phyloP scores from a whole-genome alignment of 2,113 vertebrate species.

The Cynopterus brachyotis region DNA sequence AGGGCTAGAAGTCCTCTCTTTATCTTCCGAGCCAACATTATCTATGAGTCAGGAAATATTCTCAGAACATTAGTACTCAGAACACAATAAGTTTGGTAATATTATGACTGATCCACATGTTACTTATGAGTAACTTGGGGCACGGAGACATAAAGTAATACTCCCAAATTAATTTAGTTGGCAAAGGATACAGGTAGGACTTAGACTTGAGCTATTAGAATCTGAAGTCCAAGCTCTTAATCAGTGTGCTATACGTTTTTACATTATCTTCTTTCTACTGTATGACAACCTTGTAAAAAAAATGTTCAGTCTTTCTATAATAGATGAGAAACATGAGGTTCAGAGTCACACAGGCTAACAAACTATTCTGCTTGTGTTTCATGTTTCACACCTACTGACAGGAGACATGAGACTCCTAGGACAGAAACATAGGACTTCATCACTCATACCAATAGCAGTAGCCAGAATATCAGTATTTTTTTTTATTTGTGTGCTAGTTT shows the following conservation, averaged over 20 bases:
- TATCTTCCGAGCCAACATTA: background rate
- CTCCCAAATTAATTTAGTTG: background rate
- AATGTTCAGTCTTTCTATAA: background rate
- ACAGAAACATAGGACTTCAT: background rate
- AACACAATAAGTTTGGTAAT: background rate
- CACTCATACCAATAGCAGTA: background rate
- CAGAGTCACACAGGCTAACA: background rate
- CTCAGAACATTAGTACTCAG: background rate
- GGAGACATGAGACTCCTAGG: background rate
- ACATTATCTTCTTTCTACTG: background rate
- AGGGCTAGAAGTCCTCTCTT: background rate
- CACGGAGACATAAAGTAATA: background rate
- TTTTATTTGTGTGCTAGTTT: background rate
- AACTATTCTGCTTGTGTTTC: fast-evolving
- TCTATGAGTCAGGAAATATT: background rate
- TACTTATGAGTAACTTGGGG: background rate
- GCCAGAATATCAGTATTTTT: background rate
- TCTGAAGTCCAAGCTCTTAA: background rate
- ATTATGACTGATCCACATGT: background rate
- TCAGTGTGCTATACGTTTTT: background rate
- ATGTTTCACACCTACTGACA: background rate
- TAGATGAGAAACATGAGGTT: background rate
- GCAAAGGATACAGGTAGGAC: background rate
- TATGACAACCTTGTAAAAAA: background rate
- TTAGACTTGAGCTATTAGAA: background rate